Evolutionary conservation across 2,113 vertebrate genomes (phyloP).

Genomic region (Eira barbara): DNA sequence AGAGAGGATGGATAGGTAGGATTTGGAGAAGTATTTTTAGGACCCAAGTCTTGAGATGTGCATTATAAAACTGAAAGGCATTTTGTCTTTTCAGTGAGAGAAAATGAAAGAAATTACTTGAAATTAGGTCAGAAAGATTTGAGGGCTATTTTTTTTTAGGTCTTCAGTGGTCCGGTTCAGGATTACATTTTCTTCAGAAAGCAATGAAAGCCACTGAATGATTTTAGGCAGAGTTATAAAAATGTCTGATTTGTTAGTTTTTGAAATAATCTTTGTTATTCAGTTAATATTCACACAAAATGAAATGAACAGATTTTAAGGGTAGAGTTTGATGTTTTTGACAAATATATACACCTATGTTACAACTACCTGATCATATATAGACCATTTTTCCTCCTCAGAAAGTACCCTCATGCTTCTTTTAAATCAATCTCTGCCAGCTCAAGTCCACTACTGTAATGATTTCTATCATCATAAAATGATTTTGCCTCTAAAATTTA

Average conservation of each 20-base stretch:
- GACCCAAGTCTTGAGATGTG: not conserved
- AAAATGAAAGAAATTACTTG: not conserved
- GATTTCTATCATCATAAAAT: not conserved
- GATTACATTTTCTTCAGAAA: not conserved
- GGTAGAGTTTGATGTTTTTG: too few relatives aligned
- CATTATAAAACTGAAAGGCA: not conserved
- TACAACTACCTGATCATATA: not conserved
- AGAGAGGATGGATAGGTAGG: fast-evolving
- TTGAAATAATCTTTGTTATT: not conserved
- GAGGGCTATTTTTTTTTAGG: not conserved
- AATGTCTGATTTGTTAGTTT: not conserved
- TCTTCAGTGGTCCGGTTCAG: not conserved
- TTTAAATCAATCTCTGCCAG: not conserved
- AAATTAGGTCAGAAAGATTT: not conserved
- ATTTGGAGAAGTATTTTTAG: not conserved
- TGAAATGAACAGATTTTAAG: not conserved
- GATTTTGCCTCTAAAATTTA: not conserved
- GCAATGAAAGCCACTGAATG: not conserved
- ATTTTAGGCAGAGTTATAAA: not conserved
- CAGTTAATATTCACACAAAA: not conserved
- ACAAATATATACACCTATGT: not conserved
- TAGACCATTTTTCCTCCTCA: not conserved
- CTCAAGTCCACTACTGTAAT: not conserved
- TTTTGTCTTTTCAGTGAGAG: not conserved
- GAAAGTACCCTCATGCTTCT: not conserved